Evolutionary conservation across 2,797 vertebrate species (phyloP).

Genomic region (Enteromius unitaeniatus): DNA sequence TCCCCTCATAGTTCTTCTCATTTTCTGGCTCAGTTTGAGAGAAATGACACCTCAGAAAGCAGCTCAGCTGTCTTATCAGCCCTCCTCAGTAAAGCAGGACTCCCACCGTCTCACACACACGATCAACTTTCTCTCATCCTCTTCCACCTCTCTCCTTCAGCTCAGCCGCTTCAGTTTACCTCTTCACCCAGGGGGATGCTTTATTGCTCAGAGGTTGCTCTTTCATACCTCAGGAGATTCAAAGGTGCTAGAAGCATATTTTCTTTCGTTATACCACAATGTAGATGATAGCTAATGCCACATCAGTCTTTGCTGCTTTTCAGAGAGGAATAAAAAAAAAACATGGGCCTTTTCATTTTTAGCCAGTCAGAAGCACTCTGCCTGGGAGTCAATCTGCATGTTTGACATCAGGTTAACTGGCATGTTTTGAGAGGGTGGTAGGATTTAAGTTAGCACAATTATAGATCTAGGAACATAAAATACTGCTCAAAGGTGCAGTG

Average conservation of each 20-base stretch:
- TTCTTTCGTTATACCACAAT: not conserved
- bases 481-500: not conserved
- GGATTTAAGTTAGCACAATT: not conserved
- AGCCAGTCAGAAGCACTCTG: not conserved
- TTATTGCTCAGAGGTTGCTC: slow-evolving; percentile 28
- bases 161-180: slow-evolving; percentile 9
- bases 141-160: slow-evolving; percentile 25
- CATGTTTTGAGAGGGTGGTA: not conserved
- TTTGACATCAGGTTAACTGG: not conserved
- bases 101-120: slow-evolving; percentile 41
- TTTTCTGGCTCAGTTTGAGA: slow-evolving; percentile 47
- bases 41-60: slow-evolving; percentile 20
- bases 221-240: not conserved
- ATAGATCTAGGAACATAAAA: not conserved
- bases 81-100: slow-evolving; percentile 40
- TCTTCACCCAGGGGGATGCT: not conserved
- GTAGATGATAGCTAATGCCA: not conserved
- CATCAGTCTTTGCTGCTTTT: not conserved
- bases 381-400: not conserved
- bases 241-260: not conserved
- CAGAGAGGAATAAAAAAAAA: not conserved
- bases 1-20: slow-evolving; percentile 30
- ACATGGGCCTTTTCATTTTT: not conserved
- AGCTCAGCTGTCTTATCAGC: slow-evolving; percentile 53
- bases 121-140: slow-evolving; percentile 20